Evolutionary conservation across 2,888 invertebrate species (phyloP).

Genomic region (Caradrina clavipalpis): DNA sequence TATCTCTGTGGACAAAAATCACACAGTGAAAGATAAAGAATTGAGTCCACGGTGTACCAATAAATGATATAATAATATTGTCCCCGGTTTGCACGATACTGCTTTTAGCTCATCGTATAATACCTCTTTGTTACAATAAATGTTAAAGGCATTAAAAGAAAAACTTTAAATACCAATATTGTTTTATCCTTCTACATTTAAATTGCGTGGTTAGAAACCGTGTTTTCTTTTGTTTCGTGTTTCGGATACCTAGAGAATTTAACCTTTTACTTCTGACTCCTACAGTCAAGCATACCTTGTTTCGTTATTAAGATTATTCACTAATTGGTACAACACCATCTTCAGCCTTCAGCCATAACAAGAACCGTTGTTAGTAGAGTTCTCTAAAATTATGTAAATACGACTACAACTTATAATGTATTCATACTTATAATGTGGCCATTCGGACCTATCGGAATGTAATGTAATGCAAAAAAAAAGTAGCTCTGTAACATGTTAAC

Average conservation of each 20-base stretch:
- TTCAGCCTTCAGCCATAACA: constrained; percentile 7
- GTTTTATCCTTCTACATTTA: background rate
- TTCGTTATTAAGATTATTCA: constrained; percentile 9
- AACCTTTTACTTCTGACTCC: background rate
- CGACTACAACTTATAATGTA: background rate
- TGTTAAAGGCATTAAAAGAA: constrained; percentile 6
- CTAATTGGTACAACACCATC: constrained; percentile 30
- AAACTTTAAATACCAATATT: background rate
- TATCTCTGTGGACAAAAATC: constrained; percentile 25
- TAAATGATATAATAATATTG: constrained; percentile 27
- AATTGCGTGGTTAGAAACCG: background rate
- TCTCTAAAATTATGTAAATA: constrained; percentile 6
- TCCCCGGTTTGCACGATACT: background rate
- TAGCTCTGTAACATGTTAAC: constrained; percentile 30
- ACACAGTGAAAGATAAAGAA: constrained; percentile 17
- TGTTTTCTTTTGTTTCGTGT: constrained; percentile 12
- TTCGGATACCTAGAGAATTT: background rate
- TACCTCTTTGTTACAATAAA: background rate
- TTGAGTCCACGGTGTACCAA: constrained; percentile 20
- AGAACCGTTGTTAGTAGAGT: background rate
- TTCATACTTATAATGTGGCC: constrained; percentile 8
- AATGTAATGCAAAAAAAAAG: background rate
- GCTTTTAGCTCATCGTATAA: background rate
- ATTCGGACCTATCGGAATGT: constrained; percentile 5
- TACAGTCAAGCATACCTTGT: background rate